These are phyloP conservation scores for Pitangus sulphuratus DNA, from an alignment of 2,797 vertebrate species.

Conservation along the genomic window DNA sequence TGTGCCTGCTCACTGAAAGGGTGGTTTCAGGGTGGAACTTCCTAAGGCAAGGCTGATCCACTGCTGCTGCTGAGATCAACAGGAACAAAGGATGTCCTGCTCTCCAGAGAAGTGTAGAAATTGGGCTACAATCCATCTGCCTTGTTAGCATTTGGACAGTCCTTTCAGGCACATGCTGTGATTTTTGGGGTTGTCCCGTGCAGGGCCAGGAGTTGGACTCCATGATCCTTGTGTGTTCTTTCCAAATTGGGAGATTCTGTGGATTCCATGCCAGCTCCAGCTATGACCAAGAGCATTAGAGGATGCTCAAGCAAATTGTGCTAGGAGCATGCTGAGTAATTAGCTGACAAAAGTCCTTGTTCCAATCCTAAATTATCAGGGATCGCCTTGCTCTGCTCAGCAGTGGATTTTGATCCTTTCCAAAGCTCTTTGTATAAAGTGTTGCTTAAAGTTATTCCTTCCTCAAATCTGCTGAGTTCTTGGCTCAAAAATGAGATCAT, in stretches of 20 bases:
- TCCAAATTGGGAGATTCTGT: background rate
- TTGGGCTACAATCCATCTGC: background rate
- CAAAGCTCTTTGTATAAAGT: slow-evolving; percentile 7
- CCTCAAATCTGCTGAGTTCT: slow-evolving; percentile 17
- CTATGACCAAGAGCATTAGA: background rate
- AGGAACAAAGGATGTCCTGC: background rate
- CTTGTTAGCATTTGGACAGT: background rate
- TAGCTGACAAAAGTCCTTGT: background rate
- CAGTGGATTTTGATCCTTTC: background rate
- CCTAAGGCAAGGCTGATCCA: background rate
- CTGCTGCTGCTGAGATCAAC: background rate
- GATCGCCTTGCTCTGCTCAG: background rate
- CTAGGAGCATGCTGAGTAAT: background rate
- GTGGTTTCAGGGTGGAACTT: background rate
- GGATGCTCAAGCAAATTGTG: background rate
- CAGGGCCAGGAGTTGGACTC: background rate
- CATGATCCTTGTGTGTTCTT: accelerated
- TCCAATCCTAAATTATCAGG: background rate
- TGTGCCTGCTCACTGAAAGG: background rate
- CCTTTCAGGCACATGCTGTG: background rate
- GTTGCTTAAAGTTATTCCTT: slow-evolving; percentile 38
- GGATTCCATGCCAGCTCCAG: background rate
- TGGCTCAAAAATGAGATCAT: slow-evolving; percentile 21
- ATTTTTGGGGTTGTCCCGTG: background rate
- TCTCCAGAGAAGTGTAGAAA: background rate